Base-by-base conservation (phyloP, 2,888 invertebrate genomes). In the Callinectes sapidus region DNA sequence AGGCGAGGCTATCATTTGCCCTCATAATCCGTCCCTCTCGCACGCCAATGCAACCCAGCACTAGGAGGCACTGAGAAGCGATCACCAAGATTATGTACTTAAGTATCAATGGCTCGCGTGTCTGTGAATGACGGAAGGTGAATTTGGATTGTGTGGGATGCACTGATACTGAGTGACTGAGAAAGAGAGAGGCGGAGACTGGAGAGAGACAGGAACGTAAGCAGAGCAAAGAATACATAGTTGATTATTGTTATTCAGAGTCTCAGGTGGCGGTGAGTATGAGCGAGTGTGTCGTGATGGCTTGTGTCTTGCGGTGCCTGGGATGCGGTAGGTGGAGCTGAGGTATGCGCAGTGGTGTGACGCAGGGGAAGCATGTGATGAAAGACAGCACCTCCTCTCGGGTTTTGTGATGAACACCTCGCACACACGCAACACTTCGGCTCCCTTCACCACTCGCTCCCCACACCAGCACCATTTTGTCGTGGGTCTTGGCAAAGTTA, bases 111-210 rank as follows among this genome's bases (percentile, higher is more conserved):
- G 23, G 6, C 71, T 71, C 28, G n/a, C 28, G n/a, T 71, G 71
- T 71, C 10, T 71, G 71, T 71, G 28, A 3, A 23, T 71, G 35
- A 81, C 81, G 35, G 28, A 35, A 32, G 81, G 32, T 81, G 81
- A 32, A 14, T 16, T 16, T 81, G 81, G 35, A 35, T 14, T 16
- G 35, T 81, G 35, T 1, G 35, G 16, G 81, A 81, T 81, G 16
- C 14, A 23, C 23, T 71, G 71, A 87, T 42, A 55, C 55, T 55
- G 55, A 28, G 55, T 28, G 55, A 88, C 13, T 28, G 61, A 88
- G 88, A 88, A 14, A 88, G 61, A 88, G 88, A 88, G 61, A 88
- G 88, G 42, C n/a, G 28, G 32, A n/a, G 88, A 88, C 61, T 48
- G 48, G 55, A 88, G 61, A 55, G 61, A 14, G 61, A 35, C 5